Conservation (phyloP, 2,113 vertebrate genomes). For the Podilymbus podiceps region DNA sequence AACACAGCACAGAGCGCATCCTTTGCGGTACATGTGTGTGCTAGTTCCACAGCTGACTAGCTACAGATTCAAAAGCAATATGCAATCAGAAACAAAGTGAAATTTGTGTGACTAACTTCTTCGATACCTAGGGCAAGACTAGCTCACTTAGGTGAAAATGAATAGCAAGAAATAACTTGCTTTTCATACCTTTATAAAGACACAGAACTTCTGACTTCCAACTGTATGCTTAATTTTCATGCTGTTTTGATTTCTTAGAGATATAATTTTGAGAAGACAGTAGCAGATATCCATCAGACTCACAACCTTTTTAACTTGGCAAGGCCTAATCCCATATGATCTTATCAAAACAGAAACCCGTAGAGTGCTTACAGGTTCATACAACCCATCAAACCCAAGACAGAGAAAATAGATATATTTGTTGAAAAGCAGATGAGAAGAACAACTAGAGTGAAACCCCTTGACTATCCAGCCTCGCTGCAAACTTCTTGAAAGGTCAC, state of each 20-base stretch:
- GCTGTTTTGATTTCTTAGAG: neutral
- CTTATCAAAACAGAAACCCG: neutral
- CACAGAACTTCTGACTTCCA: neutral
- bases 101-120: neutral
- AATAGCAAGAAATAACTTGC: neutral
- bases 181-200: neutral
- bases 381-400: neutral
- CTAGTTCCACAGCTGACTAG: neutral
- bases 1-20: neutral
- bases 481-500: neutral
- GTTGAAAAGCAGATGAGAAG: neutral
- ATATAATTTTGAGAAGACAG: neutral
- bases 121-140: neutral
- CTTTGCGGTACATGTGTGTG: neutral
- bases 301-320: neutral
- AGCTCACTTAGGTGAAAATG: neutral
- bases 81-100: neutral
- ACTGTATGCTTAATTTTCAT: neutral
- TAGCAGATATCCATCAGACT: neutral
- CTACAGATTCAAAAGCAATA: neutral
- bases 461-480: neutral
- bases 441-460: neutral
- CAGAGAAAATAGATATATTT: neutral
- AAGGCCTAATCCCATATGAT: neutral
- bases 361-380: neutral